A percentile compares a stretch with the other conserved stretches of the same genome.
phyloP scores from a whole-genome alignment of 2,113 vertebrate genomes.

The Semnopithecus entellus region DNA sequence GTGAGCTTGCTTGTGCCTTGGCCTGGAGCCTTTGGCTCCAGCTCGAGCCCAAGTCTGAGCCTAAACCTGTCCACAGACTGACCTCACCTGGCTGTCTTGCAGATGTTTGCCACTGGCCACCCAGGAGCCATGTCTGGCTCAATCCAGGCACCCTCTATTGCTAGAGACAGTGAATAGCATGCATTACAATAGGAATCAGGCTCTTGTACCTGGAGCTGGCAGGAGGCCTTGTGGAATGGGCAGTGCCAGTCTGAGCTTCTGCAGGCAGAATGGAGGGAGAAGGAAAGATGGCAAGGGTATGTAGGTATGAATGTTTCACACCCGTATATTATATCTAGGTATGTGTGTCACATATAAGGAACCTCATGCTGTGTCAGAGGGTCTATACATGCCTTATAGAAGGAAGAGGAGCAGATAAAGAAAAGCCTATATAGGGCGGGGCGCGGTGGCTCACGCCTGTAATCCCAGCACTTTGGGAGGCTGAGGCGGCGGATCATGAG shows the following conservation, averaged over 20 bases:
- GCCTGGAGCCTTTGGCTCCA: conserved; percentile 12
- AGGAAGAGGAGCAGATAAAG: background rate
- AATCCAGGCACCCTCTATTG: background rate
- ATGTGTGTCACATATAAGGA: background rate
- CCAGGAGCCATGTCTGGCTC: background rate
- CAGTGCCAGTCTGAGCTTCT: background rate
- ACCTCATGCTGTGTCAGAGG: background rate
- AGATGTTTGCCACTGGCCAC: background rate
- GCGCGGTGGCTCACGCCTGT: no score
- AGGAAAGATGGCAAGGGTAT: background rate
- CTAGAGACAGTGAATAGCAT: background rate
- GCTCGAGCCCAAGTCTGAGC: background rate
- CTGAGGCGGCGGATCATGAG: no score
- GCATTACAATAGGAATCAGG: background rate
- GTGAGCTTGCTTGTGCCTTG: background rate
- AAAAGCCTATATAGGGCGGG: background rate
- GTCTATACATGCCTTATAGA: background rate
- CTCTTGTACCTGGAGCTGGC: background rate
- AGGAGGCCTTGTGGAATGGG: background rate
- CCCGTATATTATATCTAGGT: background rate
- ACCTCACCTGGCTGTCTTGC: background rate
- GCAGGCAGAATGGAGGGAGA: background rate
- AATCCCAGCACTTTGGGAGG: no score
- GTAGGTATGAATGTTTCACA: background rate
- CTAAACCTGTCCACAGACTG: background rate